Base-by-base conservation (phyloP, 1,140 invertebrate species). In the Lepidurus packardi region DNA sequence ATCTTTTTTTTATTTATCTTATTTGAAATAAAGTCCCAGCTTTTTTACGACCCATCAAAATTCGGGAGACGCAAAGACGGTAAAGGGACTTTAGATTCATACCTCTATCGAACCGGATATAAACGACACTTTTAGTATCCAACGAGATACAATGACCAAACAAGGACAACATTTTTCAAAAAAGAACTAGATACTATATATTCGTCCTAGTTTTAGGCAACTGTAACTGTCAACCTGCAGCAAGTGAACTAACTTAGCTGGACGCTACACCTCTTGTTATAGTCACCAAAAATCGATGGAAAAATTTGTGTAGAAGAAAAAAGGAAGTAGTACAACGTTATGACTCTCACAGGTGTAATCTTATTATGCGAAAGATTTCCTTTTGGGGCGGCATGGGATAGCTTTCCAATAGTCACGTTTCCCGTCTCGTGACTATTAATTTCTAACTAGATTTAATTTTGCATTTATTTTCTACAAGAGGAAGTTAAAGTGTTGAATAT, bases 121-220 rank as follows among this genome's bases (percentile, higher is more conserved):
- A 65, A 65, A 65, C 53, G 13, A 65, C 53, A 21, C 53, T 65
- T 65, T 65, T 65, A 65, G 53, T 65, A 65, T 65, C 53, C 53
- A 65, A 16, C 13, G 53, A 65, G 53, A 65, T 65, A 65, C 53
- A 65, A 65, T 65, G 53, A 16, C 53, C 53, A 65, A 65, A 65
- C 21, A 65, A 65, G 53, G 53, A 65, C 53, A 65, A 65, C 53
- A 65, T 65, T 21, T 65, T 65, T 21, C 53, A 34, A 34, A 34
- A 34, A 34, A 34, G 34, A 34, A 34, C 21, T 16, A 13, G 13
- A 65, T n/a, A 65, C 53, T 65, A 11, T 47, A 10, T 21, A n/a
- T 21, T 65, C 53, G 3, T 65, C 53, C n/a, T 16, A 34, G 34
- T 34, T 34, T 34, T 34, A 34, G 34, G 3, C 34, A 34, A 34